phyloP scores from a whole-genome alignment of 2,888 invertebrate genomes.

The Drosophila kambysellisi region DNA sequence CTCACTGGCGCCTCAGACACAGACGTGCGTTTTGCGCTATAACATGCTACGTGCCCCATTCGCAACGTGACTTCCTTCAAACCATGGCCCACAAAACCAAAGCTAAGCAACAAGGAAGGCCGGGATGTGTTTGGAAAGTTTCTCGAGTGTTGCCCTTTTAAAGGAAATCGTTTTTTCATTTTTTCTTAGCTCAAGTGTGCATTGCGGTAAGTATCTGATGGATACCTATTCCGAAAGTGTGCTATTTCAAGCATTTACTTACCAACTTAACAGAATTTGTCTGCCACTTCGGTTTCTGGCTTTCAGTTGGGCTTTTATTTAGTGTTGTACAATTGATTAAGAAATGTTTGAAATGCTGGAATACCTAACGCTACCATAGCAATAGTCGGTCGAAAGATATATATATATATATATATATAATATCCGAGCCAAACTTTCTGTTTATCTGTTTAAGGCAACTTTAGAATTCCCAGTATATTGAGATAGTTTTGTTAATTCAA shows the following conservation, averaged over 20 bases:
- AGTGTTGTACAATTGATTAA: not conserved
- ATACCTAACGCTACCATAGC: not conserved
- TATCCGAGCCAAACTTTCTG: not conserved
- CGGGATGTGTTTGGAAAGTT: conserved; percentile 4
- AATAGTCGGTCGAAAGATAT: not conserved
- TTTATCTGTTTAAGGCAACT: not conserved
- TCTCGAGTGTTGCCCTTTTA: conserved; percentile 10
- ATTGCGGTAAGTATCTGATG: not conserved
- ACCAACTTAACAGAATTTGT: not conserved
- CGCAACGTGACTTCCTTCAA: conserved; percentile 72
- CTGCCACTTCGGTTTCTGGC: not conserved
- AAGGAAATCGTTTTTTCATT: not conserved
- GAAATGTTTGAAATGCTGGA: not conserved
- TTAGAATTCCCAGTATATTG: not conserved
- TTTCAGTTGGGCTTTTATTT: not conserved
- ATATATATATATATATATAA: no score
- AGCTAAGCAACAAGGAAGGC: not conserved
- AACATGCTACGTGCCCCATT: conserved; percentile 71
- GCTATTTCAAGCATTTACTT: not conserved
- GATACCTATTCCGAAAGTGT: not conserved
- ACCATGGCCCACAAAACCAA: conserved; percentile 53
- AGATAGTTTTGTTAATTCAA: not conserved
- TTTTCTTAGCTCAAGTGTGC: not conserved
- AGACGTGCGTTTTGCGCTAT: conserved; percentile 60
- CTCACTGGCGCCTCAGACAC: conserved; percentile 68